phyloP scores from a whole-genome alignment of 1,140 invertebrate genomes.

The Drosophila ohnishii region DNA sequence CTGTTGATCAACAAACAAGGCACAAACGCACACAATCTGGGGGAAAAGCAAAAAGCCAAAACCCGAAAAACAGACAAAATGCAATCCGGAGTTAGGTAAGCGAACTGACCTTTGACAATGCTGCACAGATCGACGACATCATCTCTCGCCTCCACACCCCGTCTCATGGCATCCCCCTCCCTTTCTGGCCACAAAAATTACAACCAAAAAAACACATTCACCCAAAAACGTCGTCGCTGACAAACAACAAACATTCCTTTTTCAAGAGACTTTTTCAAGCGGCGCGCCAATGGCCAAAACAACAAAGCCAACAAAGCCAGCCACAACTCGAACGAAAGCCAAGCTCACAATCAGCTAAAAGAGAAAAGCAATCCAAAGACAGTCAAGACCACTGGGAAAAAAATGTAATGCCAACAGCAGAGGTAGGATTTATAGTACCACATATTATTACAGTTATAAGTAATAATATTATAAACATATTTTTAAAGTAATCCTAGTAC shows the following conservation, averaged over 20 bases:
- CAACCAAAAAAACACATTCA: constrained; percentile 57
- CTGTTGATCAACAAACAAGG: constrained; percentile 47
- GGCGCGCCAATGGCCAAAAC: constrained; percentile 51
- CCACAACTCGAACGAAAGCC: constrained; percentile 64
- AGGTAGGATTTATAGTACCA: background rate
- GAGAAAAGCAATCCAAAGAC: constrained; percentile 63
- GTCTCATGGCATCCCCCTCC: background rate
- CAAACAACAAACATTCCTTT: constrained; percentile 71
- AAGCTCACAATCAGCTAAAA: constrained; percentile 60
- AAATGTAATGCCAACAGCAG: constrained; percentile 18
- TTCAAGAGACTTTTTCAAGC: constrained; percentile 64
- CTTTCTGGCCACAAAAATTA: constrained; percentile 12
- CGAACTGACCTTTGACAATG: constrained; percentile 80
- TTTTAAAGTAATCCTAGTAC: too few species aligned
- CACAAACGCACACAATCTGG: constrained; percentile 41
- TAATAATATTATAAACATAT: background rate
- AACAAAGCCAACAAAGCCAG: constrained; percentile 23
- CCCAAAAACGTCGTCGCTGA: constrained; percentile 63
- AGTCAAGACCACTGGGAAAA: constrained; percentile 47
- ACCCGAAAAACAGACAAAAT: constrained; percentile 49
- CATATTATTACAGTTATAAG: background rate
- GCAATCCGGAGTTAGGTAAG: constrained; percentile 80
- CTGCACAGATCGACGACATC: constrained; percentile 67
- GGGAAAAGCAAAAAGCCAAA: constrained; percentile 18
- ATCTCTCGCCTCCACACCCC: constrained; percentile 28